Evolutionary conservation across 1,140 invertebrate species (phyloP), one percentile per base, ranked within the genome.

Genomic region (Ericerus pela): DNA sequence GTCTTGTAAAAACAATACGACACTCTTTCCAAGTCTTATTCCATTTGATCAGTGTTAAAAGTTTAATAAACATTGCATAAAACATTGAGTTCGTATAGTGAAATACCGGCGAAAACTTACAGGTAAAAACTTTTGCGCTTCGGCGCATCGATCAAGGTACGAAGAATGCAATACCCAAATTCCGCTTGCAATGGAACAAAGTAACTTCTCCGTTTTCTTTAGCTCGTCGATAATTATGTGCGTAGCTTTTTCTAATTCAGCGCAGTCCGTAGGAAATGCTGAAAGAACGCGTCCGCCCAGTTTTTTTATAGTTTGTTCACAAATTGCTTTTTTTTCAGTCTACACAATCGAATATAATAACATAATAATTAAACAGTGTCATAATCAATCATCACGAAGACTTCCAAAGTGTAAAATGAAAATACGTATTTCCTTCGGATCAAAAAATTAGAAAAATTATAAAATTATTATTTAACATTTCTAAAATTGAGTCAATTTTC

Each of bases 101-200:
- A 10, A 47, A 47, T 11, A 20, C 20, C 20, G 20, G 18, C 8
- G 8, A 8, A 20, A 8, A 20, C 8, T 20, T 10, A 11, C 20
- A 11, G 10, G 8, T 20, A 91, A 64, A 63, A 92, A 90, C 53
- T 64, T 63, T 0, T 78, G 77, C 14, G 74, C 73, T 28, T 73
- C 65, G 18, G 76, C 66, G 53, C 80, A 86, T 41, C 79, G 74
- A 12, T 79, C 74, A 8, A 93, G 69, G 64, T 90, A 94, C 0
- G 78, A 77, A 1, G 79, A 76, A 64, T 88, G 82, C 8, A 94
- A 66, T 1, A 94, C 74, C 88, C 88, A 93, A 64, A 87, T 85
- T 24, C 91, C 90, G 0, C 82, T 75, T 0, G 90, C 88, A 31
- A 94, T 78, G 60, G 81, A 81, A 2, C 80, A 79, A 1, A 94